Evolutionary conservation across 2,113 vertebrate species (phyloP).

Genomic region (Phalacrocorax aristotelis): DNA sequence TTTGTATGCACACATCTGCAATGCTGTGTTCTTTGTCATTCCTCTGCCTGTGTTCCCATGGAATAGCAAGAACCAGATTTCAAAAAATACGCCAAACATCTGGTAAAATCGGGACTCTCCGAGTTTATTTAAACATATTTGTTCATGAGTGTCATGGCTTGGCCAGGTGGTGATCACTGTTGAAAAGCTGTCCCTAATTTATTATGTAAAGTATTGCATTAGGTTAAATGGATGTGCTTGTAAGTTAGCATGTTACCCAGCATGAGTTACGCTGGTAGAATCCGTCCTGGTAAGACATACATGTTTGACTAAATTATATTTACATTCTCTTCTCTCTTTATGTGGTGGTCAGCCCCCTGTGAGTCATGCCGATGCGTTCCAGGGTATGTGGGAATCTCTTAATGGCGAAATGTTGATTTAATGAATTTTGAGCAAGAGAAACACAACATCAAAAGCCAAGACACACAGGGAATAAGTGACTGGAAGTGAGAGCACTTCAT

Average conservation of each 20-base stretch:
- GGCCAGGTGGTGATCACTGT: background rate
- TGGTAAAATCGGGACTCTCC: background rate
- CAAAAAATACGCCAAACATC: background rate
- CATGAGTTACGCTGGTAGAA: background rate
- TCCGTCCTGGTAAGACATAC: background rate
- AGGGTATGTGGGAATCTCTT: background rate
- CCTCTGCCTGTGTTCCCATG: background rate
- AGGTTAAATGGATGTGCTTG: background rate
- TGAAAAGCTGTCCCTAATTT: background rate
- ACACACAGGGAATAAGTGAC: background rate
- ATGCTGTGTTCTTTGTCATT: accelerated
- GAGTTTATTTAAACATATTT: background rate
- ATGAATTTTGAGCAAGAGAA: background rate
- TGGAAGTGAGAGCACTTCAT: background rate
- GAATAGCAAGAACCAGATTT: background rate
- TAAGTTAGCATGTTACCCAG: no score
- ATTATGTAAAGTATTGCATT: background rate
- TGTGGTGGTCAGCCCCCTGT: background rate
- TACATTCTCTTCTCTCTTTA: background rate
- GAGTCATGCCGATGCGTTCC: background rate
- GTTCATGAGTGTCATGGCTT: background rate
- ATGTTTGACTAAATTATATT: background rate
- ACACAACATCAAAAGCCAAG: background rate
- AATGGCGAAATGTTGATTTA: background rate
- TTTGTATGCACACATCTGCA: background rate